Evolutionary conservation across 2,888 invertebrate genomes (phyloP).

Genomic region (Xanthia icteritia): DNA sequence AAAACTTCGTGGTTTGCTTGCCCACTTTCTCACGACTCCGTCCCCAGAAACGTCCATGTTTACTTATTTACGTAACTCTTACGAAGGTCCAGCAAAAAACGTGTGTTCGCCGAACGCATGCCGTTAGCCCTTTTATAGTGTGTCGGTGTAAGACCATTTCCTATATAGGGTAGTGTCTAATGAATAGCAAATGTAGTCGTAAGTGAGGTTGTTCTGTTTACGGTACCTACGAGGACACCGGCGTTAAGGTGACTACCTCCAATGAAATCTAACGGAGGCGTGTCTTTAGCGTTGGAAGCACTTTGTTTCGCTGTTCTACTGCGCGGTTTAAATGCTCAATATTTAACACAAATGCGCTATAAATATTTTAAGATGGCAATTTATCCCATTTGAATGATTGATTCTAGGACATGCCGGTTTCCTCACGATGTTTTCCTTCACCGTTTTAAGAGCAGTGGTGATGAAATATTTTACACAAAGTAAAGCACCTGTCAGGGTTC

Average conservation of each 20-base stretch:
- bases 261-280: conserved; percentile 58
- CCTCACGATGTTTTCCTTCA: too few relatives aligned
- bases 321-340: background rate
- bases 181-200: conserved; percentile 84
- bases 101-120: conserved; percentile 72
- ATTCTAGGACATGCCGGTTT: too few relatives aligned
- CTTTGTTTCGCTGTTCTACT: conserved; percentile 7
- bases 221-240: conserved; percentile 69
- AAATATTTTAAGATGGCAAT: background rate
- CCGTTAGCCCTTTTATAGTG: conserved; percentile 78
- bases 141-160: conserved; percentile 76
- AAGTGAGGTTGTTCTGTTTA: conserved; percentile 78
- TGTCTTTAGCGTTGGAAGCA: conserved; percentile 31
- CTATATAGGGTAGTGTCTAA: conserved; percentile 85
- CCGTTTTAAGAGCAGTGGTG: too few relatives aligned
- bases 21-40: conserved; percentile 41
- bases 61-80: conserved; percentile 78
- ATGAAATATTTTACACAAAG: too few relatives aligned
- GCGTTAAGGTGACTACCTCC: conserved; percentile 71
- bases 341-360: conserved; percentile 13
- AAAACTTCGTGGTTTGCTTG: conserved; percentile 30
- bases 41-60: conserved; percentile 51
- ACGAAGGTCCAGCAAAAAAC: conserved; percentile 76
- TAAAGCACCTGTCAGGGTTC: too few relatives aligned
- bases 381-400: background rate